Conservation (phyloP, 2,797 vertebrate genomes). For the Lepilemur ruficaudatus region DNA sequence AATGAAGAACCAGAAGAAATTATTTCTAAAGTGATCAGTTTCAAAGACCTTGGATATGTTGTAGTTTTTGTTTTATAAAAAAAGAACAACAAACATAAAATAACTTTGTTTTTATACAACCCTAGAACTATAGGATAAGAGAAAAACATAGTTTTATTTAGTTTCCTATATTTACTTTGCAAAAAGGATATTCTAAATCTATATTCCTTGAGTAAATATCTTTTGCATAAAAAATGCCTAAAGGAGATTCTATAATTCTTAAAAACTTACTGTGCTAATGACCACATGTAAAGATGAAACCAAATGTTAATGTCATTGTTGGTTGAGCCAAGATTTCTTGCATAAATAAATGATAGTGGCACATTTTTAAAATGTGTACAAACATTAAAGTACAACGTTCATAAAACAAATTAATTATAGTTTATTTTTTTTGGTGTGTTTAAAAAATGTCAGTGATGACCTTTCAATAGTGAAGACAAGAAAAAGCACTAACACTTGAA, state of each 20-base stretch:
- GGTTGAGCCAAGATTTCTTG: conserved; percentile 56
- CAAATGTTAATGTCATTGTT: conserved; percentile 44
- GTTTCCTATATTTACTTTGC: not conserved
- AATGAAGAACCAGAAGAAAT: not conserved
- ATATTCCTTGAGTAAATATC: not conserved
- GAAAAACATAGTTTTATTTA: not conserved
- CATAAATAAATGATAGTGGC: conserved; percentile 54
- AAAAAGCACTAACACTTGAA: conserved; percentile 47
- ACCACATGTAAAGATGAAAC: conserved; percentile 60
- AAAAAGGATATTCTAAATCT: conserved; percentile 2
- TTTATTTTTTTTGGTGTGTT: conserved; percentile 15
- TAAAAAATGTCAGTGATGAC: conserved; percentile 57
- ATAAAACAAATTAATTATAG: conserved; percentile 62
- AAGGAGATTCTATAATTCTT: conserved; percentile 14
- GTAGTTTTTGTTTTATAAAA: not conserved
- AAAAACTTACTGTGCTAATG: conserved; percentile 50
- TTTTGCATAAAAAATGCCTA: conserved; percentile 23
- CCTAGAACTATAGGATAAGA: not conserved
- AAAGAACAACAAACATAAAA: not conserved
- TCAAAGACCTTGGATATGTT: not conserved
- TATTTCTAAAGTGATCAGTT: conserved; percentile 1
- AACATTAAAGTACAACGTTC: conserved; percentile 56
- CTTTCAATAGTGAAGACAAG: conserved; percentile 64
- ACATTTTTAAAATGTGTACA: conserved; percentile 46
- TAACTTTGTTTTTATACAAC: not conserved